Conservation (phyloP, 2,113 vertebrate species). For the Irena cyanogastra region DNA sequence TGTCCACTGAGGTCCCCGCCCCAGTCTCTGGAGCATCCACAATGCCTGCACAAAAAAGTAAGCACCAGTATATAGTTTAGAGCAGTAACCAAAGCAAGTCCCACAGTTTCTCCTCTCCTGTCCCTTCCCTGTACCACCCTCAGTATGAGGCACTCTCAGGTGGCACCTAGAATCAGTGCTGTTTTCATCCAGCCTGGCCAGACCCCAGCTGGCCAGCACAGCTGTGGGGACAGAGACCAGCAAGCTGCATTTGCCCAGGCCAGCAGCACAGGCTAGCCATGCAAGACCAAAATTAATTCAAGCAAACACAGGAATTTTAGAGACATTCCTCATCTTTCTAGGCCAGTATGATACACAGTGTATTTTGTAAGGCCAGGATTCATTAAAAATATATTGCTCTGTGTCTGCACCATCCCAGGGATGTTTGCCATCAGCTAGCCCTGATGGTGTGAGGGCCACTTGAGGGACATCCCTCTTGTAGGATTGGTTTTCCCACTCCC, state of each 20-base stretch:
- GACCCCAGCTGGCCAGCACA: not conserved
- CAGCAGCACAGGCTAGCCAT: not conserved
- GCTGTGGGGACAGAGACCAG: not conserved
- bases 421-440: not conserved
- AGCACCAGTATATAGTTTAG: not conserved
- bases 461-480: not conserved
- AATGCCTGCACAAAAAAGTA: rapidly evolving
- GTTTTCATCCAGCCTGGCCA: not conserved
- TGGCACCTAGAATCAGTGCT: not conserved
- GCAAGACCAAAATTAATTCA: not conserved
- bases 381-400: not conserved
- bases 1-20: rapidly evolving
- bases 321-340: not conserved
- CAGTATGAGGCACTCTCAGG: not conserved
- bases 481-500: not conserved
- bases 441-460: not conserved
- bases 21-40: not conserved
- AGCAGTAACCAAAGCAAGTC: not conserved
- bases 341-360: no score
- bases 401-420: not conserved
- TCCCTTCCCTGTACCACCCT: not conserved
- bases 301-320: not conserved
- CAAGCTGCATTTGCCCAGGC: not conserved
- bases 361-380: not conserved
- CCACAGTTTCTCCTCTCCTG: not conserved